Base-by-base conservation (phyloP, 2,888 invertebrate genomes). In the Byasa hedistus region DNA sequence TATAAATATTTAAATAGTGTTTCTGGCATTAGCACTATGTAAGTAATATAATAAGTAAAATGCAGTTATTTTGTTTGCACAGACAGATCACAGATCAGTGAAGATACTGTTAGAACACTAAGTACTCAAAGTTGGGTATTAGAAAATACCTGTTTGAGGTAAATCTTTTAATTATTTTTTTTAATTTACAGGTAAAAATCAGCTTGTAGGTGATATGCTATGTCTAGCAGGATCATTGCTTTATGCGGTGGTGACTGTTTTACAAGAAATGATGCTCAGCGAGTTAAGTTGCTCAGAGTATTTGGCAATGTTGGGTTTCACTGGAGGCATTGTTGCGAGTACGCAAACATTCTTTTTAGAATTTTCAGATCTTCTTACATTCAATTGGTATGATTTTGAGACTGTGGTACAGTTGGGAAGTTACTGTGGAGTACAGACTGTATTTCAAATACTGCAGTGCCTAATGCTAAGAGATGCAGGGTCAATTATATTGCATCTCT, bases 211-310 rank as follows among this genome's bases (percentile, higher is more conserved):
- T 3, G 97, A 97, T 81, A 94, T 97, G 93, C 87, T 97, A 24
- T 96, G 96, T 77, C 90, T 97, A 12, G 94, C 93, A 12, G 96
- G 96, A 4, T 96, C 96, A 0, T 92, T 96, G 0, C 88, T 97
- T 7, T 96, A 96, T 79, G 96, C 96, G 2, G 91, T 96, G 57
- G 95, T 96, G 23, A 96, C 97, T 73, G 96, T 97, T 0, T 85
- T 95, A 1, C 95, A 97, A 91, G 97, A 97, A 84, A 94, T 95
- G 84, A 94, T 96, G 71, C 95, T 97, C n/a, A 95, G 95, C 80
- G 94, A 93, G 17, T 94, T 95, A 73, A 94, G 95, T 69, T 94
- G 95, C 71, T 93, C 96, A 56, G 96, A 97, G 82, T 97, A 96
- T 80, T 92, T 97, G 17, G 96, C 96, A 36, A 93, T 96, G 85